These are phyloP conservation scores for Cataglyphis altisquamis DNA, from an alignment of 2,888 invertebrate species.

Conservation along the genomic window DNA sequence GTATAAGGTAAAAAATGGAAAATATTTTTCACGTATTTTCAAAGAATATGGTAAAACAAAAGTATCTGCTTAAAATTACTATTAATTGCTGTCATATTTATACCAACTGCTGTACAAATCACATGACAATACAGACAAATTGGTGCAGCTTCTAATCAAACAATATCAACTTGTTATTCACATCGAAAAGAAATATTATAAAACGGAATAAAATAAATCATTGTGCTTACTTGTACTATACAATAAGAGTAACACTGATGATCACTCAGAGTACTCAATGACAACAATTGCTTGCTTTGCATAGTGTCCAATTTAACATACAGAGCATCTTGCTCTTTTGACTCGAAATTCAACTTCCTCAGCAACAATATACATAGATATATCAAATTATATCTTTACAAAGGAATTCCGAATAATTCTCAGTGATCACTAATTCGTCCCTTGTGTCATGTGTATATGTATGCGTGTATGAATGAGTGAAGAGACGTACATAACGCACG, in stretches of 20 bases:
- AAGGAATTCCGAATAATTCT: neutral
- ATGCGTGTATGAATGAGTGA: no score
- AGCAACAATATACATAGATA: neutral
- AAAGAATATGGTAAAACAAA: neutral
- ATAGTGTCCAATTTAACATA: neutral
- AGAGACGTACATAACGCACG: neutral
- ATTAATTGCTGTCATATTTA: neutral
- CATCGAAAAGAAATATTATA: neutral
- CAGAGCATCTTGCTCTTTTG: neutral
- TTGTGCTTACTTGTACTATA: neutral
- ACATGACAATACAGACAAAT: slow-evolving; percentile 44
- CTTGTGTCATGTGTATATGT: neutral
- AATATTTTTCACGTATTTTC: neutral
- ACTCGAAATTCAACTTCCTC: neutral
- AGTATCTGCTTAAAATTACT: neutral
- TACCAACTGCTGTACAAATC: slow-evolving; percentile 46
- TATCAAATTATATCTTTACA: neutral
- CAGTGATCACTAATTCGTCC: slow-evolving; percentile 19
- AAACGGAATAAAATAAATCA: neutral
- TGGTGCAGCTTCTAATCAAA: slow-evolving; percentile 29
- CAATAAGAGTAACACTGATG: neutral
- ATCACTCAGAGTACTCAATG: slow-evolving; percentile 27
- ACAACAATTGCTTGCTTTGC: neutral
- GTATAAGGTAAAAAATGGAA: neutral
- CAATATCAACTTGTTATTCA: slow-evolving; percentile 9